Percentiles rank a stretch among this genome's conserved stretches.
Evolutionary conservation across 2,888 invertebrate genomes (phyloP).

Genomic region (Chrysomela aeneicollis): DNA sequence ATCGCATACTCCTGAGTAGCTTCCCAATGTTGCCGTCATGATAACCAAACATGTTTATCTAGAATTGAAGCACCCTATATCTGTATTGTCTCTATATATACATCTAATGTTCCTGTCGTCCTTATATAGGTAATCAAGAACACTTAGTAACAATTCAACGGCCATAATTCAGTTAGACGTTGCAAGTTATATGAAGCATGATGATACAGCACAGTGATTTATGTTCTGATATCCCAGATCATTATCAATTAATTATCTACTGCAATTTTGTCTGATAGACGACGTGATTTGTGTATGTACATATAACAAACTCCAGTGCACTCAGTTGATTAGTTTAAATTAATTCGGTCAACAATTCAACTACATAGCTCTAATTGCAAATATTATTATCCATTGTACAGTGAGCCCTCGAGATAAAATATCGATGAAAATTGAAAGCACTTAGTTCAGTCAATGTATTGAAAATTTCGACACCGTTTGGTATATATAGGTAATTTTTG

Average conservation of each 20-base stretch:
- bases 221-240: conserved; percentile 20
- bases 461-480: too few relatives aligned
- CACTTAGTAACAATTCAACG: conserved; percentile 7
- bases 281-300: conserved; percentile 18
- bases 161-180: conserved; percentile 10
- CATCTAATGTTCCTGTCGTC: not conserved
- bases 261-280: conserved; percentile 19
- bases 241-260: conserved; percentile 21
- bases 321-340: not conserved
- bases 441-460: too few relatives aligned
- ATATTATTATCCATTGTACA: not conserved
- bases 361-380: not conserved
- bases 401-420: too few relatives aligned
- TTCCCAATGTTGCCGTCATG: too few relatives aligned
- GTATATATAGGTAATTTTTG: too few relatives aligned
- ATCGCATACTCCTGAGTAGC: too few relatives aligned
- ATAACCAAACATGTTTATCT: not conserved
- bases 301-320: conserved; percentile 18
- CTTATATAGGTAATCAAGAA: not conserved
- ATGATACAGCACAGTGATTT: conserved; percentile 18
- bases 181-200: conserved; percentile 18
- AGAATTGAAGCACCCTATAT: not conserved
- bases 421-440: too few relatives aligned
- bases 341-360: not conserved
- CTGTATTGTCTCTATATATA: not conserved